Base-by-base conservation (phyloP, 2,888 invertebrate genomes). In the Eupithecia exiguata region DNA sequence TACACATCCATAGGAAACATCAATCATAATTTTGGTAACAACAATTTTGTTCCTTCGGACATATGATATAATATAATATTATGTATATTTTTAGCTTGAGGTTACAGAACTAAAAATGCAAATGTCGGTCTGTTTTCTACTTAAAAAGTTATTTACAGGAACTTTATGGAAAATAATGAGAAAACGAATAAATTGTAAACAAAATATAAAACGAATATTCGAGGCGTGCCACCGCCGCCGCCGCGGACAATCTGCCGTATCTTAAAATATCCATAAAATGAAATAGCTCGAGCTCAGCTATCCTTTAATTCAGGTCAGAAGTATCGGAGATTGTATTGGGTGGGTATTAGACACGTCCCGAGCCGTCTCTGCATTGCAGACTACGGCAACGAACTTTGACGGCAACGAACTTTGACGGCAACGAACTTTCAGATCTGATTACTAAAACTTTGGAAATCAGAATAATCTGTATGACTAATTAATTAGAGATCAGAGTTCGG, bases 331-430 rank as follows among this genome's bases (percentile, higher is more conserved):
- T 72, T 69, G 72, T 77, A 76, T 69, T 62, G 67, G 61, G 75
- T 76, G 63, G 61, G 75, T 76, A 63, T 72, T 72, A 76, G 74
- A 63, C 68, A 71, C 77, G 77, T 76, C 74, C 75, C 21, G 25
- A 58, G 21, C 21, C 16, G 62, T 68, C 72, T 77, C 80, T 74
- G 77, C 80, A 80, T 73, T 80, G 80, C 78, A 80, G 78, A 69
- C 69, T 75, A 43, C 61, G 69, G 16, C 21, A 68, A 49, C 53
- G 40, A 66, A 69, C 66, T 49, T 69, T 38, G n/a, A 43, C 61
- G 69, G 16, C 21, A 68, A 49, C 53, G 40, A 66, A 69, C 66
- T 49, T 69, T 38, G n/a, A 43, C 61, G 69, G 16, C 21, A 68
- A 49, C 53, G 40, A 66, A 69, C 66, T 49, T 69, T 38, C 14